Conservation (phyloP, 2,888 invertebrate genomes). For the Synergus laeviventris region DNA sequence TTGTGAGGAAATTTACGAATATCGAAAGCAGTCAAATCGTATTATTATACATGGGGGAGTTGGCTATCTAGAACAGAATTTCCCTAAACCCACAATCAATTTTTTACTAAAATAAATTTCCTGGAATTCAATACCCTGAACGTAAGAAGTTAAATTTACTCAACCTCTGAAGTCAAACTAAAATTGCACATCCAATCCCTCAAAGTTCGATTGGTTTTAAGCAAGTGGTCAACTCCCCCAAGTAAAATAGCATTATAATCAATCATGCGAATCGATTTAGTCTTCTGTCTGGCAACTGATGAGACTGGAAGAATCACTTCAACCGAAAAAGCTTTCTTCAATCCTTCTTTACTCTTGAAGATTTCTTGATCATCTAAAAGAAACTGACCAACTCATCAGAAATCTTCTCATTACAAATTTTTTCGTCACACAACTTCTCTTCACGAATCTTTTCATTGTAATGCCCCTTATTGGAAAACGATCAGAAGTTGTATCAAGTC, state of each 20-base stretch:
- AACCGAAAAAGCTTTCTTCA: neutral
- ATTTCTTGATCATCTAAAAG: neutral
- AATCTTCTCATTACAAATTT: neutral
- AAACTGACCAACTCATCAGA: neutral
- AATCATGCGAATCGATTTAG: constrained; percentile 20
- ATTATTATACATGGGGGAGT: constrained; percentile 1
- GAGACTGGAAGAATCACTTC: neutral
- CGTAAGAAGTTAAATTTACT: constrained; percentile 8
- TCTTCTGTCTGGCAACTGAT: neutral
- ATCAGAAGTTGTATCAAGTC: neutral
- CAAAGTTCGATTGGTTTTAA: neutral
- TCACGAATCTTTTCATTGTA: neutral
- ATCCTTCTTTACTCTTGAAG: neutral
- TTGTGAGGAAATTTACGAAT: neutral
- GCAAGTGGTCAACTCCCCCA: neutral
- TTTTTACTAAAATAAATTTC: neutral
- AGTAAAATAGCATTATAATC: constrained; percentile 15
- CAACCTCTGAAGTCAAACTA: neutral
- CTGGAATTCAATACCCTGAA: neutral
- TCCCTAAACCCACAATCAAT: constrained; percentile 20
- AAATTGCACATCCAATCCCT: neutral
- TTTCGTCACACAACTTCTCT: neutral
- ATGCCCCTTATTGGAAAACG: neutral
- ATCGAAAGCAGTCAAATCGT: neutral
- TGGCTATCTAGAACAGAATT: neutral